These are phyloP conservation scores for Microtus ochrogaster DNA, from an alignment of 2,113 vertebrate genomes.

Conservation along the genomic window DNA sequence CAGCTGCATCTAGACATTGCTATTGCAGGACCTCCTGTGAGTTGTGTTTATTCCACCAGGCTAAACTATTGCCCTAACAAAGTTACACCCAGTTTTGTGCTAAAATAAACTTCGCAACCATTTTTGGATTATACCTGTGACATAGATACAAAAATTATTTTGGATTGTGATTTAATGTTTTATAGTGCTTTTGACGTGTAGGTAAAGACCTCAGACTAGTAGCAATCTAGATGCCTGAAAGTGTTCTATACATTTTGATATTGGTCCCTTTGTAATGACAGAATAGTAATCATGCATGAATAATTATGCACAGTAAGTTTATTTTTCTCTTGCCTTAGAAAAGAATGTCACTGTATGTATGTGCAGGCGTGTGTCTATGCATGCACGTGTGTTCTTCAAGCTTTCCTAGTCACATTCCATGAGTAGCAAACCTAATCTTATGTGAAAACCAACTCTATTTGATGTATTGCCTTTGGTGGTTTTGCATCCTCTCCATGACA, in stretches of 20 bases:
- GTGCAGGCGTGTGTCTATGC: not conserved
- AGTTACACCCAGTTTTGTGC: not conserved
- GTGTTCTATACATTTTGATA: not conserved
- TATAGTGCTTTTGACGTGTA: not conserved
- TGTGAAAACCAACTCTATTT: not conserved
- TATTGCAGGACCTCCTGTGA: not conserved
- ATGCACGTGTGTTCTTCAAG: not conserved
- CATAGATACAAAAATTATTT: not conserved
- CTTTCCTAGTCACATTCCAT: not conserved
- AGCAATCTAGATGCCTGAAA: not conserved
- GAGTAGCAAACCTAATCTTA: not conserved
- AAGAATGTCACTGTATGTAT: not conserved
- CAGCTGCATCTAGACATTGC: not conserved
- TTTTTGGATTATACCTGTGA: not conserved
- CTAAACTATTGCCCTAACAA: not conserved
- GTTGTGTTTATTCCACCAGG: too few relatives aligned
- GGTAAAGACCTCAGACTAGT: not conserved
- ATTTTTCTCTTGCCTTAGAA: not conserved
- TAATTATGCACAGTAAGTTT: not conserved
- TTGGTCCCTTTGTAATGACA: not conserved
- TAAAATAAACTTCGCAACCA: not conserved
- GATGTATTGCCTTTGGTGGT: constrained; percentile 18
- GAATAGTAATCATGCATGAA: not conserved
- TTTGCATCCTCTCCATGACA: not conserved
- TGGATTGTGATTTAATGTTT: not conserved